Evolutionary conservation across 2,888 invertebrate species (phyloP), one percentile per base, ranked within the genome.

Genomic region (Pterostichus madidus): DNA sequence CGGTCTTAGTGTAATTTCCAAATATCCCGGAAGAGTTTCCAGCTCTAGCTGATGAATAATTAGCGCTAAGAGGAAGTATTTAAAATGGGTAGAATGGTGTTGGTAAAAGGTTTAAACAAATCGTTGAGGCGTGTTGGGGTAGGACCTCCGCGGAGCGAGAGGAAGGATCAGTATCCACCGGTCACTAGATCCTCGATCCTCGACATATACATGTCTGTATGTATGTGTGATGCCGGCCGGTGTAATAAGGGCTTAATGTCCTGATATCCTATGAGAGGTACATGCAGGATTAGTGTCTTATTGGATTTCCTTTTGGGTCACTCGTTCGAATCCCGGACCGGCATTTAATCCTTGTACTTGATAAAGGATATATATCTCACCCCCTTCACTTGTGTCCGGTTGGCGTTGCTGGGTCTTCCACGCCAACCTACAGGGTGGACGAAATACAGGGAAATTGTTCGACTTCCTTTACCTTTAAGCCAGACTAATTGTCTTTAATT

Each of bases 211-310:
- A 24, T 56, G 68, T 71, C 35, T 15, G 53, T 75, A 24, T 24
- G 61, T 75, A 61, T 75, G 59, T 73, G 73, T 61, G 49, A 46
- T 49, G 64, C 24, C 52, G 71, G 46, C 75, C 81, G 81, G 81
- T 81, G 81, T 81, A 81, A 81, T 81, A 81, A 81, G 73, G 81
- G 81, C 81, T 81, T 81, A 81, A 81, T 81, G 81, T 59, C 75
- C 73, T 81, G 81, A 81, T 81, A 81, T 81, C 81, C 81, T 81
- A 81, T 81, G 81, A 81, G 81, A 80, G 83, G 76, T 77, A 84
- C 88, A 87, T 87, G 85, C 85, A 87, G 89, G 89, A 89, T 89
- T 89, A 89, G 87, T 88, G 89, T 89, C 89, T 89, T 89, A 89
- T 89, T 89, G 89, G 89, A 88, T 87, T 84, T 84, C 87, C 86